Base-by-base conservation (phyloP, 1,140 invertebrate species). In the Hirudo medicinalis region DNA sequence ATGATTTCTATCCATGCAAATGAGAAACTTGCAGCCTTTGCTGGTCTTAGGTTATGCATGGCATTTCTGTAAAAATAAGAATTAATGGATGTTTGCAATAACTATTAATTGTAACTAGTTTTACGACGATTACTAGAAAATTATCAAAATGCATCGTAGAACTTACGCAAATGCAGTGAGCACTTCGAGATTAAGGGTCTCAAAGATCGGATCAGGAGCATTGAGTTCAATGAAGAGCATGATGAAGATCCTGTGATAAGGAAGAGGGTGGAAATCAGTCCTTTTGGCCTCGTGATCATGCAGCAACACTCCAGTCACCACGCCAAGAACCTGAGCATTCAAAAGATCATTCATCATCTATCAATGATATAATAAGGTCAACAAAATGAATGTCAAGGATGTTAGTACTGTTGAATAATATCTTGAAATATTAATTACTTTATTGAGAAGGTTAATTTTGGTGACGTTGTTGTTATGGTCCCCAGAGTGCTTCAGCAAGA, bases 1-100 rank as follows among this genome's bases (percentile, higher is more conserved):
- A 99, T 89, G 27, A 99, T 85, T 82, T 99, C 96, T 54, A 99
- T 82, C 96, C 97, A 99, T 20, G 95, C 91, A 81, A 94, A 99
- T 67, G 92, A 91, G 83, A 99, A 99, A 0, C 92, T 94, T 0
- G 96, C 92, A 0, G 91, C 92, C 77, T 94, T 90, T n/a, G 88
- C 87, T n/a, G 96, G 96, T 72, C 90, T 85, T 67, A 99, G 72
- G 32, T 81, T 90, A 76, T 94, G 92, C 69, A 78, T 81, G 0
- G 91, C 94, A 82, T 97, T 93, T 79, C 91, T 94, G 79, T 89
- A 63, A 25, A 22, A 63, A n/a, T 60, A n/a, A 60, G 4, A 15
- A 60, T 60, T n/a, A 5, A 6, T 6, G 55, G 27, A 27, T 27
- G n/a, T n/a, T n/a, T n/a, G n/a, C n/a, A n/a, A n/a, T n/a, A n/a